phyloP scores from a whole-genome alignment of 53 echinoderm and acorn worm genomes.

The Paracentrotus lividus region DNA sequence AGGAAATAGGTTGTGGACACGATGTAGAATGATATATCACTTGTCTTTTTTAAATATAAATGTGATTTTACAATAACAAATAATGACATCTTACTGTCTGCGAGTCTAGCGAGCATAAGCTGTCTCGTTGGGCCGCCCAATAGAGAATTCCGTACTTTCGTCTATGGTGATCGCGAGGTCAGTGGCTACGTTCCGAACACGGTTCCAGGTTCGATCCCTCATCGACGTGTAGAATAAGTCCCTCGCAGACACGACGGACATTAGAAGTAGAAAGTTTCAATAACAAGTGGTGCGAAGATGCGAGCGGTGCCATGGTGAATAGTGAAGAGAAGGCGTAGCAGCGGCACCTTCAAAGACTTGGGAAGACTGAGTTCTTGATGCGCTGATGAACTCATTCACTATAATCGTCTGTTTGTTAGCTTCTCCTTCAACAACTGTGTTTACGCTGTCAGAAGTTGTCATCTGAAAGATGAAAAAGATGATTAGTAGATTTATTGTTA shows the following conservation, averaged over 20 bases:
- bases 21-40: no score
- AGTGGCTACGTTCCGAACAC: constrained; percentile 79
- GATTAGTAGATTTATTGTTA: no score
- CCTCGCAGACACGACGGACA: constrained; percentile 37
- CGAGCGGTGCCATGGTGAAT: constrained; percentile 26
- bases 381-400: background rate
- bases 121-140: constrained; percentile 84
- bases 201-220: constrained; percentile 78
- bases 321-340: constrained; percentile 10
- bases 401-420: background rate
- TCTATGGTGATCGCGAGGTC: constrained; percentile 74
- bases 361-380: background rate
- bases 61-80: no score
- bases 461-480: constrained; percentile 21
- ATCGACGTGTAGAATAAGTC: constrained; percentile 84
- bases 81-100: constrained; percentile 53
- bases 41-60: no score
- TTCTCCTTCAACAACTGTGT: background rate
- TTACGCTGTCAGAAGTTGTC: constrained; percentile 6
- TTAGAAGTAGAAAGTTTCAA: constrained; percentile 14
- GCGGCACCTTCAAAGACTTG: constrained; percentile 1
- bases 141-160: constrained; percentile 75
- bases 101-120: constrained; percentile 72
- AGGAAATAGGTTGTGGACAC: no score
- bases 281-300: constrained; percentile 16